phyloP scores from a whole-genome alignment of 2,888 invertebrate genomes.

The Tiliacea citrago region DNA sequence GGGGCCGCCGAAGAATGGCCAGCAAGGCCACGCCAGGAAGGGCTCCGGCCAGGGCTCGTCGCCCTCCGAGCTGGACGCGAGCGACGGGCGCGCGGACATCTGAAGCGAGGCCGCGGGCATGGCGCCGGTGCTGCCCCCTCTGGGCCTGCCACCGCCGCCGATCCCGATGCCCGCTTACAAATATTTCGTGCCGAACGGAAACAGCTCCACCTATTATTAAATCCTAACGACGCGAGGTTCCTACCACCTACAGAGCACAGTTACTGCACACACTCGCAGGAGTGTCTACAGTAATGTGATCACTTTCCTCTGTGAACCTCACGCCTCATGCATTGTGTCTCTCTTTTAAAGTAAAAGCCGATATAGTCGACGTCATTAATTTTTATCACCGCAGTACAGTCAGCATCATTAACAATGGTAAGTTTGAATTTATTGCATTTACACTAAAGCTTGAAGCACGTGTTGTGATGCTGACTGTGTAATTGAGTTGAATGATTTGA shows the following conservation, averaged over 20 bases:
- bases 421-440: conserved; percentile 60
- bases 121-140: conserved; percentile 71
- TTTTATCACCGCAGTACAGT: conserved; percentile 66
- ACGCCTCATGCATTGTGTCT: conserved; percentile 49
- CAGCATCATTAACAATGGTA: conserved; percentile 49
- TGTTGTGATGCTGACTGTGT: conserved; percentile 59
- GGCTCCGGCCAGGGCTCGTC: conserved; percentile 87
- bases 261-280: conserved; percentile 21
- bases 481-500: conserved; percentile 24
- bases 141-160: conserved; percentile 77
- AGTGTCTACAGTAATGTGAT: conserved; percentile 17
- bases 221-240: conserved; percentile 59
- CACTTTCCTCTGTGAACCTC: conserved; percentile 42
- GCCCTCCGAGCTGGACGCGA: conserved; percentile 90
- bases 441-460: conserved; percentile 47
- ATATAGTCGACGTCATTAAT: conserved; percentile 53
- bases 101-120: conserved; percentile 89
- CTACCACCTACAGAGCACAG: conserved; percentile 44
- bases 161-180: conserved; percentile 87
- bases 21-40: conserved; percentile 73
- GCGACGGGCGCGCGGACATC: conserved; percentile 91
- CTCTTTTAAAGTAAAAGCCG: conserved; percentile 51
- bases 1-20: conserved; percentile 86
- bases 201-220: conserved; percentile 86
- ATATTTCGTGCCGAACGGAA: conserved; percentile 86